Conservation (phyloP, 2,888 invertebrate species). For the Pyrrhia umbra region DNA sequence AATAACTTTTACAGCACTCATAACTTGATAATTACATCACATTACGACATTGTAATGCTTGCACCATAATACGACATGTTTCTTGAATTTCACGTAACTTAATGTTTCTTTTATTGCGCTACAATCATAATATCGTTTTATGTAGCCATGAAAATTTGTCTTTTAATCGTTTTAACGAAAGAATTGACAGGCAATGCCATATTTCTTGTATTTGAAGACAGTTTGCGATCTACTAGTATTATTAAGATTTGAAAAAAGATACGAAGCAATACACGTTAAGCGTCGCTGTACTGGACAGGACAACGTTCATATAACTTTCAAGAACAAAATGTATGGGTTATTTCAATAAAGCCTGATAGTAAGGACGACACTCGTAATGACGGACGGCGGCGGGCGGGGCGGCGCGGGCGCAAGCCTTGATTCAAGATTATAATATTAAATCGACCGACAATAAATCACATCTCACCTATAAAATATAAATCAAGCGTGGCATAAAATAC, state of each 20-base stretch:
- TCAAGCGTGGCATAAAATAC: slow-evolving; percentile 87
- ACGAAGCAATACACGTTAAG: slow-evolving; percentile 2
- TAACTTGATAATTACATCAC: slow-evolving; percentile 33
- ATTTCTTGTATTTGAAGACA: slow-evolving; percentile 5
- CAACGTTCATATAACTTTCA: slow-evolving; percentile 2
- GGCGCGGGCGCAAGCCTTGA: slow-evolving; percentile 62
- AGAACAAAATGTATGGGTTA: slow-evolving; percentile 32
- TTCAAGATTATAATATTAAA: slow-evolving; percentile 85
- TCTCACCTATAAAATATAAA: slow-evolving; percentile 88
- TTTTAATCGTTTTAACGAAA: background rate
- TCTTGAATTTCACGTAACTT: slow-evolving; percentile 18
- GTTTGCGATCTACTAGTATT: background rate
- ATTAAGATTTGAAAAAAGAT: slow-evolving; percentile 5
- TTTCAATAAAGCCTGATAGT: slow-evolving; percentile 53
- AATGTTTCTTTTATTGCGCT: slow-evolving; percentile 29
- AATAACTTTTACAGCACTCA: background rate
- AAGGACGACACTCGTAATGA: slow-evolving; percentile 55
- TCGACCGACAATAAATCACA: slow-evolving; percentile 85
- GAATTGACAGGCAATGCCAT: background rate
- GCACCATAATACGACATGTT: slow-evolving; percentile 23
- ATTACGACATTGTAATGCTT: slow-evolving; percentile 17
- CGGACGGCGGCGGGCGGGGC: slow-evolving; percentile 55
- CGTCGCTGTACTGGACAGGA: background rate
- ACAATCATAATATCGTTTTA: slow-evolving; percentile 27
- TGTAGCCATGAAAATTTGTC: slow-evolving; percentile 1